A percentile compares a stretch with the other conserved stretches of the same genome.
These are phyloP conservation scores for Cheilosia variabilis DNA, from an alignment of 2,888 invertebrate species.

Conservation along the genomic window DNA sequence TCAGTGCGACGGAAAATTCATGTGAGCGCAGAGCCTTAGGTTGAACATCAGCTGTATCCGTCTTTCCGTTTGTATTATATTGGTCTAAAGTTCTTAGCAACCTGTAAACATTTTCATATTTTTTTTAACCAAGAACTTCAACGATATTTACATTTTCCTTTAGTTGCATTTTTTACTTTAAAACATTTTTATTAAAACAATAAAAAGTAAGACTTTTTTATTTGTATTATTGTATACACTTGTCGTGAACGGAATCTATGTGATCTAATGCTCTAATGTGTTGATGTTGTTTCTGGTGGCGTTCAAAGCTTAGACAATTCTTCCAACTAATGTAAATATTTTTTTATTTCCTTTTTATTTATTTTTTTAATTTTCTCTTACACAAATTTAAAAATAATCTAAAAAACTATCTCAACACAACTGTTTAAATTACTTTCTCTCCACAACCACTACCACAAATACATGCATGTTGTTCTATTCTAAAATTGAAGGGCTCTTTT, in stretches of 20 bases:
- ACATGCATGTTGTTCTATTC: constrained; percentile 44
- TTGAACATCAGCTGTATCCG: too few relatives aligned
- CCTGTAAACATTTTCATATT: too few relatives aligned
- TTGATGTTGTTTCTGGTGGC: constrained; percentile 25
- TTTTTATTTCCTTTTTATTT: constrained; percentile 2
- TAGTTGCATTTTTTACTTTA: constrained; percentile 2
- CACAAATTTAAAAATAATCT: not conserved
- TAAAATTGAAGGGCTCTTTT: not conserved
- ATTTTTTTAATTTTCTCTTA: not conserved
- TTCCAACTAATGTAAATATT: constrained; percentile 6
- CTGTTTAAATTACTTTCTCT: not conserved
- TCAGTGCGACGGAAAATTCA: too few relatives aligned
- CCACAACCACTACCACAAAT: constrained; percentile 23
- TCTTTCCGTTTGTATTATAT: too few relatives aligned
- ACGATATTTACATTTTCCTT: not conserved
- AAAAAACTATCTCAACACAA: too few relatives aligned
- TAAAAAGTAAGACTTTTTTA: not conserved
- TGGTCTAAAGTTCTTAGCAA: too few relatives aligned
- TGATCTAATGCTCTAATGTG: constrained; percentile 38
- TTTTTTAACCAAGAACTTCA: too few relatives aligned
- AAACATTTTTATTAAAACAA: not conserved
- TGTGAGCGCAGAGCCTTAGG: too few relatives aligned
- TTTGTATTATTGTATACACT: constrained; percentile 44
- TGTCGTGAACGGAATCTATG: constrained; percentile 33
- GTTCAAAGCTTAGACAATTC: not conserved